Percentiles rank a stretch among this genome's conserved stretches.
Conservation (phyloP, 2,113 vertebrate genomes). For the Notarius lentiginosus region DNA sequence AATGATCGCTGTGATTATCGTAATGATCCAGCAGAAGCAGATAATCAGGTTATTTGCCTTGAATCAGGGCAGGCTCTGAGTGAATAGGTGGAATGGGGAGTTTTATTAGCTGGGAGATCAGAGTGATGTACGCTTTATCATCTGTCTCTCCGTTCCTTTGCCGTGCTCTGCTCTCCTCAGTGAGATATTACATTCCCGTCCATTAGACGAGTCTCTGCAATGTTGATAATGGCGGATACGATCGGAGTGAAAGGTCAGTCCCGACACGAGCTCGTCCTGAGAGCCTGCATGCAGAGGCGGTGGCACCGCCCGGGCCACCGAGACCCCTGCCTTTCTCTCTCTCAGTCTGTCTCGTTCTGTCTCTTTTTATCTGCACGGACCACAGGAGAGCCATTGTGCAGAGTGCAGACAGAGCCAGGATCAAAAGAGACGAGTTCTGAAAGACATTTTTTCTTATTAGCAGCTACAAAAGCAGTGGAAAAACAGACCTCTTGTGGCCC, state of each 20-base stretch:
- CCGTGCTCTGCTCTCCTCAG: constrained; percentile 38
- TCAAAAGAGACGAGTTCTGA: constrained; percentile 62
- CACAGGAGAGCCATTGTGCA: constrained; percentile 70
- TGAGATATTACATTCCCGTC: constrained; percentile 55
- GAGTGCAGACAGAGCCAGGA: constrained; percentile 61
- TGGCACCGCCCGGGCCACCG: constrained; percentile 54
- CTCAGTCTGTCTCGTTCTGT: constrained; percentile 20
- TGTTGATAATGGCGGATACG: constrained; percentile 66
- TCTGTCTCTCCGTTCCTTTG: neutral
- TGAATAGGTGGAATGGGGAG: constrained; percentile 56
- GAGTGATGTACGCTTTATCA: neutral
- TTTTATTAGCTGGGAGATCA: constrained; percentile 54
- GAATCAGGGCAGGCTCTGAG: constrained; percentile 65
- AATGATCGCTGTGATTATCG: constrained; percentile 71
- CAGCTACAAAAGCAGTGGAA: constrained; percentile 60
- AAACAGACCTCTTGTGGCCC: constrained; percentile 53
- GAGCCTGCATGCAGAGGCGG: constrained; percentile 27
- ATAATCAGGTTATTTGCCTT: constrained; percentile 74
- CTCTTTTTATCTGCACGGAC: constrained; percentile 60
- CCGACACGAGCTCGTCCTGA: constrained; percentile 58
- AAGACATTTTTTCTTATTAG: constrained; percentile 71
- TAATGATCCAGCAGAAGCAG: constrained; percentile 70
- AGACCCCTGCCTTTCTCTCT: constrained; percentile 54
- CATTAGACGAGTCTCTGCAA: constrained; percentile 64
- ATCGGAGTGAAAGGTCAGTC: constrained; percentile 69